Percentiles rank a stretch among this genome's conserved stretches.
These are phyloP conservation scores for Cylindroiulus punctatus DNA, from an alignment of 2,888 invertebrate genomes.

Conservation along the genomic window DNA sequence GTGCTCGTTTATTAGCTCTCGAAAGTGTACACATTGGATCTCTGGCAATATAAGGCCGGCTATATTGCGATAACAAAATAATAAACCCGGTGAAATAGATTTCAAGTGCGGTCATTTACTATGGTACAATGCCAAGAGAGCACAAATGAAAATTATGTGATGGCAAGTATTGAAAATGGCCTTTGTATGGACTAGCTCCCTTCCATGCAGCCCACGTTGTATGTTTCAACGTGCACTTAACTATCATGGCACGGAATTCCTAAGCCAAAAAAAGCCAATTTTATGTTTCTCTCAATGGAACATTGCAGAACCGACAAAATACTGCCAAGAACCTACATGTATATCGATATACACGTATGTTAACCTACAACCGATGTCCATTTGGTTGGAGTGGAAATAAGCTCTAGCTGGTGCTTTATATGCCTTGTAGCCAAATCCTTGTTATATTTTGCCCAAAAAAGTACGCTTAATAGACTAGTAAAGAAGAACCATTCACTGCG, in stretches of 20 bases:
- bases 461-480: slow-evolving; percentile 49
- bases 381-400: slow-evolving; percentile 10
- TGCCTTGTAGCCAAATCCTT: slow-evolving; percentile 26
- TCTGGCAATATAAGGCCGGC: background rate
- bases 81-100: background rate
- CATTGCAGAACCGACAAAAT: background rate
- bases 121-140: slow-evolving; percentile 12
- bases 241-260: slow-evolving; percentile 21
- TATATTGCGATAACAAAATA: slow-evolving; percentile 45
- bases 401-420: background rate
- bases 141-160: slow-evolving; percentile 43
- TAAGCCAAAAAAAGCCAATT: slow-evolving; percentile 17
- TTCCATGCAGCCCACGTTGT: background rate
- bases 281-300: slow-evolving; percentile 23
- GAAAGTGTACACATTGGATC: background rate
- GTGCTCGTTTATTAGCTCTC: slow-evolving; percentile 36
- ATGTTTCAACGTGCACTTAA: background rate
- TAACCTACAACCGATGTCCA: slow-evolving; percentile 1
- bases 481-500: slow-evolving; percentile 48
- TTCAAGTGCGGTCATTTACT: slow-evolving; percentile 27
- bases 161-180: slow-evolving; percentile 24
- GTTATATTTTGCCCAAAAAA: slow-evolving; percentile 44
- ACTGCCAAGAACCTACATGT: background rate
- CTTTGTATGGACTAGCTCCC: slow-evolving; percentile 4
- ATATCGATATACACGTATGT: slow-evolving; percentile 6